phyloP scores from a whole-genome alignment of 2,113 vertebrate species.

The Phylloscopus trochiloides region DNA sequence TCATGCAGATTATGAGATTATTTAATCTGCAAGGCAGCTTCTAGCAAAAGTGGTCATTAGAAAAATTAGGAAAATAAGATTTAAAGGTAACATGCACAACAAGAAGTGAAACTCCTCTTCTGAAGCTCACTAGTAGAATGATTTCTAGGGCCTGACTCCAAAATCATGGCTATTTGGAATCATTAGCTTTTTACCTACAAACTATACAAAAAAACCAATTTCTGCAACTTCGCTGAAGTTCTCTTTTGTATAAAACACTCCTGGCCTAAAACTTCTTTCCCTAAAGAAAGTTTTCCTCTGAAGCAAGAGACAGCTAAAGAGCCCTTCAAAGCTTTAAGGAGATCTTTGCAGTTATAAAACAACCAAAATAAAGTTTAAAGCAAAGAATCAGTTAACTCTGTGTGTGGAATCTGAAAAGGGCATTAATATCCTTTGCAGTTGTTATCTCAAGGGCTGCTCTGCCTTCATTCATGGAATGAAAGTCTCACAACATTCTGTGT shows the following conservation, averaged over 20 bases:
- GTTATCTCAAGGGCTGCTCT: not conserved
- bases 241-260: not conserved
- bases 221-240: not conserved
- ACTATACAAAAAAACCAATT: not conserved
- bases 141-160: not conserved
- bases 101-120: not conserved
- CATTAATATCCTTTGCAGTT: not conserved
- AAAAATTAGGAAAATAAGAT: not conserved
- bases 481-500: not conserved
- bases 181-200: not conserved
- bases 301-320: not conserved
- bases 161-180: not conserved
- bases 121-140: not conserved
- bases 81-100: not conserved
- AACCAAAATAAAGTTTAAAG: not conserved
- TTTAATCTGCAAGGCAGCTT: not conserved
- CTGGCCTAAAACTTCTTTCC: not conserved
- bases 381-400: not conserved
- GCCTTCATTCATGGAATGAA: not conserved
- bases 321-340: not conserved
- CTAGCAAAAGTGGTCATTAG: not conserved
- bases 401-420: not conserved
- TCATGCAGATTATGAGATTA: not conserved
- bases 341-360: not conserved
- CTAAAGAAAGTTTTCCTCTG: not conserved